These are phyloP conservation scores for Trissolcus basalis DNA, from an alignment of 1,140 invertebrate genomes.

Conservation along the genomic window DNA sequence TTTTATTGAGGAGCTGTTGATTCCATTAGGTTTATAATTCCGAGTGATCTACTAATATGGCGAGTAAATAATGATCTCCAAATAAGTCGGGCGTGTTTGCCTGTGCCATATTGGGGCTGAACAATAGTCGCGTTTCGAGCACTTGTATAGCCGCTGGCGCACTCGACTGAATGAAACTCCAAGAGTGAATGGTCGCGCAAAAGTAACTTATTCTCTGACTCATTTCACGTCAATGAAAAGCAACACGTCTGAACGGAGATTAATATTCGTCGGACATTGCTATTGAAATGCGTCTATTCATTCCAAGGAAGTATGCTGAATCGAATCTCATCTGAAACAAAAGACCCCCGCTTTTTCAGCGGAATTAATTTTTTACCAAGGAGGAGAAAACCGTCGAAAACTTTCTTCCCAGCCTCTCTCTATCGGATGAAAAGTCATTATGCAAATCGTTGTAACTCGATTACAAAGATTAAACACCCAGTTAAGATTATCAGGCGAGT, in stretches of 20 bases:
- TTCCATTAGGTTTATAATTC: slow-evolving; percentile 12
- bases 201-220: slow-evolving; percentile 47
- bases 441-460: slow-evolving; percentile 9
- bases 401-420: no score
- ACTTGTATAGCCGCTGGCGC: slow-evolving; percentile 23
- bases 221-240: slow-evolving; percentile 60
- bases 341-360: no score
- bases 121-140: slow-evolving; percentile 40
- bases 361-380: no score
- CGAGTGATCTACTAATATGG: slow-evolving; percentile 31
- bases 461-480: slow-evolving; percentile 10
- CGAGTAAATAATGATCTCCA: slow-evolving; percentile 34
- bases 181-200: slow-evolving; percentile 52
- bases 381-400: no score
- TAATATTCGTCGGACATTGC: slow-evolving; percentile 55
- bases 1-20: slow-evolving; percentile 11
- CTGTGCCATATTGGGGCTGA: slow-evolving; percentile 12
- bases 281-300: slow-evolving; percentile 4
- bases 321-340: no score
- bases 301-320: no score
- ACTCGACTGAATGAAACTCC: slow-evolving; percentile 41
- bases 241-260: slow-evolving; percentile 38
- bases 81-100: slow-evolving; percentile 34
- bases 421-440: neutral
- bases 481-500: slow-evolving; percentile 13